Evolutionary conservation across 2,888 invertebrate genomes (phyloP).

Genomic region (Andrena bucephala): DNA sequence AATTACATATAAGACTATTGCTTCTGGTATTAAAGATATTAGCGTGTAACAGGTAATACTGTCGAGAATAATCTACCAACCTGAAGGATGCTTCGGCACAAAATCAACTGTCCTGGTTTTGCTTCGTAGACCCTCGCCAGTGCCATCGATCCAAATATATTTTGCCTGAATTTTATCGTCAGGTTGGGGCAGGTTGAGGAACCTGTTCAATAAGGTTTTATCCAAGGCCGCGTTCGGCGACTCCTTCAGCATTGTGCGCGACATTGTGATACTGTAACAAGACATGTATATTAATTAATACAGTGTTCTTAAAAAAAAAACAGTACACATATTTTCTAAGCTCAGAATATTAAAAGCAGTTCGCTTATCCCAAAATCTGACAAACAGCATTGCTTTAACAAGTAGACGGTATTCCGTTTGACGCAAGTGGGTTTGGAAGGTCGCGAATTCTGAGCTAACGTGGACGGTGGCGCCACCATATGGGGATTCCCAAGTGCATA

Average conservation of each 20-base stretch:
- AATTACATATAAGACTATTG: no score
- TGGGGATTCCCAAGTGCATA: slow-evolving; percentile 29
- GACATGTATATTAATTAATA: slow-evolving; percentile 2
- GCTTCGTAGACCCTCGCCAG: slow-evolving; percentile 93
- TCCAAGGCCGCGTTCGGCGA: slow-evolving; percentile 94
- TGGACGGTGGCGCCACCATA: slow-evolving; percentile 9
- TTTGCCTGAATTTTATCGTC: slow-evolving; percentile 93
- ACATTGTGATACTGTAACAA: slow-evolving; percentile 79
- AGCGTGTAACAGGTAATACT: no score
- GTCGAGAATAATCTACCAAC: slow-evolving; percentile 83
- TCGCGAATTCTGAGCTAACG: neutral
- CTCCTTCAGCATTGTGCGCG: slow-evolving; percentile 86
- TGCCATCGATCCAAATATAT: slow-evolving; percentile 98
- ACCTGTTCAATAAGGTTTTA: slow-evolving; percentile 90
- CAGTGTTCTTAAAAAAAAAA: neutral
- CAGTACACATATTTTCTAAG: neutral
- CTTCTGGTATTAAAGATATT: no score
- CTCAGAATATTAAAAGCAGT: neutral
- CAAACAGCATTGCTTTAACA: no score
- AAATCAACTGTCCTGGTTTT: slow-evolving; percentile 95
- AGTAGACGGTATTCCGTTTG: neutral
- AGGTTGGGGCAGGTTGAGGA: slow-evolving; percentile 92
- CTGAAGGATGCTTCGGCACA: slow-evolving; percentile 91
- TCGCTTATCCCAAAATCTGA: neutral
- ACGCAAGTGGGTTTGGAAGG: neutral